Evolutionary conservation across 30 jellyfish, hydroid and myxozoan species (phyloP), one percentile per base, ranked within the genome.

Genomic region (Rhopilema esculentum): DNA sequence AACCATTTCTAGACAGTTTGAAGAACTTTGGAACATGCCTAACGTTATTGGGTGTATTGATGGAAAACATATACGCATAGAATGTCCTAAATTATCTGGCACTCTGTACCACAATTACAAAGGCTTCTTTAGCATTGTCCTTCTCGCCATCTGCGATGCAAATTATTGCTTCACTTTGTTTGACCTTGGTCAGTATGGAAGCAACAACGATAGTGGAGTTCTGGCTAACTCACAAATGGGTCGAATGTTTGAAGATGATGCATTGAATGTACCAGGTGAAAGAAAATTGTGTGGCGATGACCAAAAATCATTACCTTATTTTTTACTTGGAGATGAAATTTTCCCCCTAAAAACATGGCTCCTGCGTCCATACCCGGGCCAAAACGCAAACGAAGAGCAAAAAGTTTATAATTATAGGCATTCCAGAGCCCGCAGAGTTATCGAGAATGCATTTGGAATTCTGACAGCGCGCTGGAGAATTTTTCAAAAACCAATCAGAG

Each of bases 61-160:
- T 22, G 92, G 97, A 20, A 84, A 91, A 62, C 97, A 90, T 85
- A 85, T 91, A 26, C 82, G 86, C 53, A 79, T 91, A 12, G 86
- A 79, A 33, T 80, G 90, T 49, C 93, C 97, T 1, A 79, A 72
- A 70, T 40, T 20, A 8, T 25, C 88, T 21, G 97, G 92, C 24
- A 28, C 65, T 8, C 77, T 24, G 24, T 33, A 21, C 49, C 50
- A 52, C 74, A 88, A 81, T 30, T 70, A 88, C 49, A 88, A 89
- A 31, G 75, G 89, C 18, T 80, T 82, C 33, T 79, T 27, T 80
- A 89, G 93, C 79, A 18, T 79, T 26, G 93, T 69, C 1, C 88
- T 89, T 25, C 86, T 89, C 63, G 97, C 97, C 72, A 49, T 89
- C 20, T 89, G 93, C 51, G 91, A 86, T 86, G 96, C 96, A 26